Percentiles rank a stretch among this genome's conserved stretches.
These are phyloP conservation scores for Pocillopora meandrina DNA, from an alignment of 92 coral and sea anemone species.

Conservation along the genomic window DNA sequence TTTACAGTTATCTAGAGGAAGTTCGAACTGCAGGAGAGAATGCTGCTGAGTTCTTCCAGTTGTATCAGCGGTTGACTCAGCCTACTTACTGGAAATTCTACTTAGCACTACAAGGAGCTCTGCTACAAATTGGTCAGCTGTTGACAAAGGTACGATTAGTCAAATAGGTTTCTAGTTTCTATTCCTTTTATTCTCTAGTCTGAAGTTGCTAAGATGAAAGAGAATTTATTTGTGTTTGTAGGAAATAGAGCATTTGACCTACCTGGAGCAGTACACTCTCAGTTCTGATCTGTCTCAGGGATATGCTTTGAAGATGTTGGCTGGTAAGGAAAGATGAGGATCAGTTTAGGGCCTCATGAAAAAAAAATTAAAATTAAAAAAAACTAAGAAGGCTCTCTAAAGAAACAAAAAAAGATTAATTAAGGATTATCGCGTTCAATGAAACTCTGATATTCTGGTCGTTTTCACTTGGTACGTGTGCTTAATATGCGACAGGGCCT, in stretches of 20 bases:
- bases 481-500: no score
- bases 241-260: constrained; percentile 93
- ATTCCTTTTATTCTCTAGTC: neutral
- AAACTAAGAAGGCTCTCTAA: no score
- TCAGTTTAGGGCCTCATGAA: neutral
- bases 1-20: constrained; percentile 79
- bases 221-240: neutral
- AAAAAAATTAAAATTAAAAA: no score
- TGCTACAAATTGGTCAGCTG: constrained; percentile 83
- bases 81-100: constrained; percentile 87
- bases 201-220: neutral
- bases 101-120: constrained; percentile 87
- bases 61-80: constrained; percentile 89
- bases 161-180: neutral
- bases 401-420: no score
- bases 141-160: constrained; percentile 72
- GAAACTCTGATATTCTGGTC: no score
- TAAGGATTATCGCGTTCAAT: no score
- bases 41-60: constrained; percentile 91
- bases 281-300: constrained; percentile 98
- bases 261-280: constrained; percentile 87
- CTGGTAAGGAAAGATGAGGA: constrained; percentile 60
- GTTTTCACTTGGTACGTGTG: no score
- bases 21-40: constrained; percentile 95
- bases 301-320: constrained; percentile 90